Conservation (phyloP, 2,113 vertebrate genomes). For the Carassius carassius region DNA sequence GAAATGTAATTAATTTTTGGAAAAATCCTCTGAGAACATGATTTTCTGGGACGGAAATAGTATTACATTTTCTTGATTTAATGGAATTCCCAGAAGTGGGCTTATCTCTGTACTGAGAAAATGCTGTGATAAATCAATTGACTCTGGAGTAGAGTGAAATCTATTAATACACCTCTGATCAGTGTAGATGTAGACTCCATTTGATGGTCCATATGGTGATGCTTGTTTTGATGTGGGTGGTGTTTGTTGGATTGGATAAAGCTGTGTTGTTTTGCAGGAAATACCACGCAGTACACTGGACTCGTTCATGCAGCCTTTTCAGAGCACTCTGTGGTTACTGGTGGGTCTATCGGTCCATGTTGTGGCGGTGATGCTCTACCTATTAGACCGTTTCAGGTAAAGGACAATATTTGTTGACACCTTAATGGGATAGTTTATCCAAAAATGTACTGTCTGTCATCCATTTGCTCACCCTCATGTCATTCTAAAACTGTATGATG, state of each 20-base stretch:
- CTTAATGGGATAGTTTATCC: neutral
- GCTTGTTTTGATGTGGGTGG: conserved; percentile 50
- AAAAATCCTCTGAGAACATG: conserved; percentile 40
- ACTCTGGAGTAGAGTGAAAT: conserved; percentile 18
- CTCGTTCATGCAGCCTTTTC: conserved; percentile 99
- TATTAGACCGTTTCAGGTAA: conserved; percentile 97
- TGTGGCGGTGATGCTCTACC: conserved; percentile 98
- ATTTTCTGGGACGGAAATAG: conserved; percentile 32
- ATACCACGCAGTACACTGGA: conserved; percentile 97
- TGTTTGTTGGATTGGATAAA: conserved; percentile 44
- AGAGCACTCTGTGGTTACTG: conserved; percentile 96
- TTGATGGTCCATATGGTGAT: conserved; percentile 42
- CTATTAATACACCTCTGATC: conserved; percentile 41
- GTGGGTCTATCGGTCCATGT: conserved; percentile 97
- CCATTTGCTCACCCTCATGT: too few relatives aligned
- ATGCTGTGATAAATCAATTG: conserved; percentile 23
- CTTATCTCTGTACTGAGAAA: conserved; percentile 5
- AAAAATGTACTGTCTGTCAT: too few relatives aligned
- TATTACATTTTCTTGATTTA: conserved; percentile 27
- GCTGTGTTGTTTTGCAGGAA: conserved; percentile 79
- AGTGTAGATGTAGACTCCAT: conserved; percentile 36
- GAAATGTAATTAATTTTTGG: conserved; percentile 43
- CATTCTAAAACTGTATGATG: neutral
- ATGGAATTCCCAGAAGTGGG: conserved; percentile 42
- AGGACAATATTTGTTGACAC: conserved; percentile 23